Percentiles rank a stretch among this genome's conserved stretches.
Conservation (phyloP, 2,113 vertebrate species). For the Willisornis vidua region DNA sequence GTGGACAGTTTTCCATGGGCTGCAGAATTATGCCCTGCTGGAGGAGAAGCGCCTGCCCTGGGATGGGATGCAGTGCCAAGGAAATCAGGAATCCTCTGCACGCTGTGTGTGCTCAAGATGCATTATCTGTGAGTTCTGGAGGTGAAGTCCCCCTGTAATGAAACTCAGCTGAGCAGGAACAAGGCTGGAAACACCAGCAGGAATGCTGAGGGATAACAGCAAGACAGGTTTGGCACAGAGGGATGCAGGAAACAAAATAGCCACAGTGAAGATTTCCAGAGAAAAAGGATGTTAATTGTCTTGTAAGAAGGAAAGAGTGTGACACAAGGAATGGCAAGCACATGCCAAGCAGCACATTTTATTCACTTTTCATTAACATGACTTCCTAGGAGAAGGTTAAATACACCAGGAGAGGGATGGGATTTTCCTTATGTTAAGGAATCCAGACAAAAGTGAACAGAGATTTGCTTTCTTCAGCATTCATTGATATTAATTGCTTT, state of each 20-base stretch:
- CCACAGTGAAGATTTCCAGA: constrained; percentile 30
- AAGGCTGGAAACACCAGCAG: constrained; percentile 56
- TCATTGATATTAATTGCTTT: constrained; percentile 83
- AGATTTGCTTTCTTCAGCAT: constrained; percentile 80
- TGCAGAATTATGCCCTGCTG: constrained; percentile 12
- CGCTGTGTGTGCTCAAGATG: constrained; percentile 12
- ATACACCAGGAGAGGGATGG: constrained; percentile 53
- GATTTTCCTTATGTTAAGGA: constrained; percentile 75
- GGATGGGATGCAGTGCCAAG: not conserved
- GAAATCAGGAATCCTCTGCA: not conserved
- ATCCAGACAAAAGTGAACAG: constrained; percentile 70
- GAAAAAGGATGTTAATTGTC: constrained; percentile 64
- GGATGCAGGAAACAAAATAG: constrained; percentile 61
- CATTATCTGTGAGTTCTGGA: constrained; percentile 58
- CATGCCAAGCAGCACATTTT: constrained; percentile 76
- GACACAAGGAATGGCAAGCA: constrained; percentile 81
- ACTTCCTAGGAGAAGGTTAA: constrained; percentile 74
- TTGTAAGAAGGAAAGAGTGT: constrained; percentile 69
- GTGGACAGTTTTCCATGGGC: not conserved
- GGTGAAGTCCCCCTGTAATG: constrained; percentile 70
- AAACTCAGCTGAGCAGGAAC: constrained; percentile 80
- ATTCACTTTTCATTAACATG: constrained; percentile 79
- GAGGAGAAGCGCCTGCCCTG: constrained; percentile 9
- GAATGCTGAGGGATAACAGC: constrained; percentile 66
- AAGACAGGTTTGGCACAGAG: constrained; percentile 73